Conservation (phyloP, 2,888 invertebrate genomes). For the Eupithecia abbreviata region DNA sequence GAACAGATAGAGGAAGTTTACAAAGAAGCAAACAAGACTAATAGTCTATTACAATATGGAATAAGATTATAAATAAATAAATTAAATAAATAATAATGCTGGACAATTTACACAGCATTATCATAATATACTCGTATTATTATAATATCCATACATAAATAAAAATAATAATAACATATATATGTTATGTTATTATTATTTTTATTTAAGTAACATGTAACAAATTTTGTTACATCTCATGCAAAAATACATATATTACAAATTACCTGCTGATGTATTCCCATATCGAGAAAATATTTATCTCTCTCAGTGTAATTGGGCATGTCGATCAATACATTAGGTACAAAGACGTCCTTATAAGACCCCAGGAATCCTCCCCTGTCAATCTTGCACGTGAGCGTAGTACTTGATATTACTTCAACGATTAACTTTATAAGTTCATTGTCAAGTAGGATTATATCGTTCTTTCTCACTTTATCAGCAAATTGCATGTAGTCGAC, state of each 20-base stretch:
- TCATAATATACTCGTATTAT: no score
- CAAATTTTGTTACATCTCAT: neutral
- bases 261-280: conserved; percentile 68
- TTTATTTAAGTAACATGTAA: no score
- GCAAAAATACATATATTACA: neutral
- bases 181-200: no score
- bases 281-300: conserved; percentile 65
- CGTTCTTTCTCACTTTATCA: conserved; percentile 78
- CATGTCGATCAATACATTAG: conserved; percentile 70
- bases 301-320: conserved; percentile 71
- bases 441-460: conserved; percentile 83
- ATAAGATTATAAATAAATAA: no score
- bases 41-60: no score
- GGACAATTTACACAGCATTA: no score
- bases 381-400: conserved; percentile 72
- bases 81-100: no score
- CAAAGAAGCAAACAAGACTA: no score
- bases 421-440: conserved; percentile 91
- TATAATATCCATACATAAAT: no score
- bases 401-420: conserved; percentile 72
- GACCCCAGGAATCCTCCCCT: conserved; percentile 73
- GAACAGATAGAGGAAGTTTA: no score
- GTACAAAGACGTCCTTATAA: conserved; percentile 72
- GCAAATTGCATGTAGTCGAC: conserved; percentile 81
- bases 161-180: no score